Base-by-base conservation (phyloP, 2,888 invertebrate species). In the Drosophila prostipennis region DNA sequence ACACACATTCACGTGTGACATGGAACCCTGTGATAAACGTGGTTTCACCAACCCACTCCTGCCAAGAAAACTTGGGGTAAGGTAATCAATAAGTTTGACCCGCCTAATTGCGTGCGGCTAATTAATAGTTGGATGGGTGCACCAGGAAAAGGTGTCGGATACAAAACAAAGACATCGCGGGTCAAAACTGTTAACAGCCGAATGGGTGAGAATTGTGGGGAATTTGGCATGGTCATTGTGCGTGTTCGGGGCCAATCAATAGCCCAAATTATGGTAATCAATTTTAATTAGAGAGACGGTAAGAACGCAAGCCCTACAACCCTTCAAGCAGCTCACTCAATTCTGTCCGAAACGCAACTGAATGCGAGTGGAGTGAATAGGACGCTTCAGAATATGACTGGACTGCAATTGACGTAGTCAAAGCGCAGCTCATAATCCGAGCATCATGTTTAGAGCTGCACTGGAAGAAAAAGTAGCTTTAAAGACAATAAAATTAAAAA, bases 251-350 rank as follows among this genome's bases (percentile, higher is more conserved):
- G 42, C 60, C 80, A 75, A 88, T 85, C 84, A 80, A 88, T 85
- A 88, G 1, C 65, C 72, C 53, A 65, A 86, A 85, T 80, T 88
- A 83, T 80, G 72, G 84, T 87, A 88, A 88, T 85, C 89, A 88
- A 85, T 85, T 85, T 83, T 88, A 85, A 85, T 85, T 85, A 83
- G 87, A 74, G 73, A 63, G 56, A 64, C 51, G 29, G 63, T 51
- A 63, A 54, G 16, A 48, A 49, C 46, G 19, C 36, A 68, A 13
- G 45, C 16, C 37, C n/a, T 10, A 11, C 29, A 57, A 57, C 51
- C 67, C 65, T 67, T 67, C 68, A 26, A 52, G 65, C 68, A 36
- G 34, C 68, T 67, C 64, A 53, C 56, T n/a, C 57, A 42, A 54
- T 26, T 29, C 58, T 49, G 54, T 61, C 60, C 54, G 46, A 51